Base-by-base conservation (phyloP, 2,888 invertebrate genomes). In the Atethmia centrago region DNA sequence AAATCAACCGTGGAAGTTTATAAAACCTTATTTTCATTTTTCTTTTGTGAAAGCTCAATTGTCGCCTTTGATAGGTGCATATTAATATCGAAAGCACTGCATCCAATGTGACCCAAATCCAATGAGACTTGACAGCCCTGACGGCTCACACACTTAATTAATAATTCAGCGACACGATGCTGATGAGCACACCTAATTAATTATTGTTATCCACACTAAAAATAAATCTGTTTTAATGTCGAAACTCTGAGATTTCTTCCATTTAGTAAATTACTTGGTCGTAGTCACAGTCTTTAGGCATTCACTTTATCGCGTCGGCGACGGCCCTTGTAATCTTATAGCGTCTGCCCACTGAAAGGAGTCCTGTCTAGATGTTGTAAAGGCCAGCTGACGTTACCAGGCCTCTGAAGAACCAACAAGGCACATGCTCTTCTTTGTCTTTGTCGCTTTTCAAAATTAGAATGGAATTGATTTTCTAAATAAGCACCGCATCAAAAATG, bases 101-200 rank as follows among this genome's bases (percentile, higher is more conserved):
- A 68, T 1, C n/a, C 19, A 74, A 31, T 55, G 7, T 51, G 55
- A 51, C 61, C 47, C 40, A 53, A 53, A 79, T 64, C 5, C 36
- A n/a, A n/a, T n/a, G n/a, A n/a, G 12, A 53, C 42, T 53, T 65
- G 55, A 19, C 72, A 68, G n/a, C 55, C 63, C 69, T 67, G 51
- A 12, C 28, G 36, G 36, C 62, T 58, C 64, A n/a, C 62, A 9
- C 68, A 61, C 62, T 84, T 73, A 80, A 83, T 84, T 73, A 80
- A 83, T 82, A 84, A 83, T 87, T 78, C 79, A 84, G 40, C 49
- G 65, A 14, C 59, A 42, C 67, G 58, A 62, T 78, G 71, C 63
- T 83, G 77, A 80, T 78, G 87, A 84, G 81, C 63, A 74, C 62
- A 79, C 14, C 69, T 76, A 62, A 83, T 87, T 81, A 80, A 65